Base-by-base conservation (phyloP, 2,888 invertebrate genomes). In the Dinocampus coccinellae region DNA sequence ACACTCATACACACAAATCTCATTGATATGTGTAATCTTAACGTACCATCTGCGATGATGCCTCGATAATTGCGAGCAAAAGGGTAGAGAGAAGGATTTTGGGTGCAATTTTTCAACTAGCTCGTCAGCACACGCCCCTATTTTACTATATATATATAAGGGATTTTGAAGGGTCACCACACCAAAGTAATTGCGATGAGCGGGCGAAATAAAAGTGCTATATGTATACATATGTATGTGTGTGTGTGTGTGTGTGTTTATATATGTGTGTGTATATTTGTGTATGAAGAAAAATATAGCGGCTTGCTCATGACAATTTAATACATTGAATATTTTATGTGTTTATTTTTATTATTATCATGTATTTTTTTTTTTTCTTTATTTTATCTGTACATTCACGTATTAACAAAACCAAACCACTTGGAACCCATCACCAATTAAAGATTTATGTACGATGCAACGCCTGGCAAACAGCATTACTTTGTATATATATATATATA, bases 331-430 rank as follows among this genome's bases (percentile, higher is more conserved):
- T 60, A 29, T 7, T 29, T 29, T 7, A 29, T 4, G 29, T 29
- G 11, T 24, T 53, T 20, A 53, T 24, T 53, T 53, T 53, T 22
- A 53, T 52, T 22, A n/a, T 53, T 53, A 24, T 53, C 20, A 4
- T 29, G 7, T 29, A 4, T 29, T 29, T 7, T 29, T 29, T 29
- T 29, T 29, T 29, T 29, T 7, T 29, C 7, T 29, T 29, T 4
- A 29, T 29, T 29, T 29, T 29, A 29, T 29, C 7, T 29, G 3
- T 7, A 4, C 29, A n/a, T 7, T 29, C 3, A 4, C 7, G 29
- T 7, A 85, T 84, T 84, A 85, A 85, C 85, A 85, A 82, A 84
- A 81, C 83, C 85, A 86, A 85, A 85, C 84, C 85, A 85, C 85
- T 85, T 85, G 85, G 84, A 84, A 78, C 83, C 82, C 82, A 82